Base-by-base conservation (phyloP, 2,888 invertebrate genomes). In the Blomia tropicalis region DNA sequence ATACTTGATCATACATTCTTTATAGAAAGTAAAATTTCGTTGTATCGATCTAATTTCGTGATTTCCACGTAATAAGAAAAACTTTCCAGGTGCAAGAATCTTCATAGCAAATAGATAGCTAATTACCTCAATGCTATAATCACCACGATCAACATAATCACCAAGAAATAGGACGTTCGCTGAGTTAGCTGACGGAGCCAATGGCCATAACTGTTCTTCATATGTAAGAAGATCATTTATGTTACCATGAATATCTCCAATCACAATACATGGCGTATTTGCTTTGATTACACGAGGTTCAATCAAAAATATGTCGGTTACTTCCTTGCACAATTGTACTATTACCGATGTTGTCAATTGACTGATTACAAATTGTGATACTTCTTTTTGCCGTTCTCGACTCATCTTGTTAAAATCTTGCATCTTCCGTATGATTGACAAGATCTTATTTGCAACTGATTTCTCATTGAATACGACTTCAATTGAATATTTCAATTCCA, bases 41-140 rank as follows among this genome's bases (percentile, higher is more conserved):
- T 85, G 85, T 56, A 85, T 80, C 66, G 79, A 79, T 63, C 84
- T 73, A 23, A 82, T 79, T 74, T 85, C 85, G 72, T 85, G 85
- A 72, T 85, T 85, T 0, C 85, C 85, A 54, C 85, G 74, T 25
- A 85, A 70, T 64, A 85, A 71, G 67, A 76, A 76, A 63, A 85
- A 77, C 65, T 81, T 82, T 23, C 73, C 71, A 0, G 84, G 83
- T 0, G 80, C 78, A 70, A 82, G 78, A 56, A 83, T 70, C 73
- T 85, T 85, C 69, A 83, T 81, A 1, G 83, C 79, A 67, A 85
- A 78, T 60, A 85, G 73, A 70, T 84, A 84, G 0, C 19, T 17
- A 25, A 60, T 23, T 3, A 51, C 51, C 23, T 85, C 84, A 0
- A 82, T 70, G 65, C 84, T 81, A 71, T 78, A 78, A 19, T 77